Conservation (phyloP, 2,888 invertebrate genomes). For the Mythimna vitellina region DNA sequence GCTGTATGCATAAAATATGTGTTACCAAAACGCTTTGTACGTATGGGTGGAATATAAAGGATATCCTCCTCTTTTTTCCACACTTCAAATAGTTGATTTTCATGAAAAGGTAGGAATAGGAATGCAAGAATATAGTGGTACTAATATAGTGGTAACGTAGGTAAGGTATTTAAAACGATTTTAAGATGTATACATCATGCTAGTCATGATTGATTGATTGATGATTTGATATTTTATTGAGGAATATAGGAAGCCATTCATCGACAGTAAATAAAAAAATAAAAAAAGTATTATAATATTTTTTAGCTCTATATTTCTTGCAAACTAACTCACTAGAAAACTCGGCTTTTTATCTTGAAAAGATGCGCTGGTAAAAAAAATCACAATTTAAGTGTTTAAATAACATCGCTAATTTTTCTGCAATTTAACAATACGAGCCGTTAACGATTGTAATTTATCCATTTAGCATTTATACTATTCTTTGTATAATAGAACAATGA, state of each 20-base stretch:
- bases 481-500: conserved; percentile 77
- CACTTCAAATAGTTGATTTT: no score
- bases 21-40: no score
- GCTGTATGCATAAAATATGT: no score
- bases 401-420: conserved; percentile 39
- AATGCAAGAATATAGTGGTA: no score
- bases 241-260: not conserved
- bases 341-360: not conserved
- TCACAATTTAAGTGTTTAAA: conserved; percentile 1
- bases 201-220: no score
- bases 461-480: conserved; percentile 74
- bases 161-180: no score
- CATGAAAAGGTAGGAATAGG: no score
- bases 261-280: not conserved
- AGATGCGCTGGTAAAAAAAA: not conserved
- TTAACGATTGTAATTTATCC: conserved; percentile 68
- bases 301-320: not conserved
- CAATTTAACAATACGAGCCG: conserved; percentile 53
- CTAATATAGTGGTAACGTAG: no score
- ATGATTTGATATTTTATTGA: not conserved
- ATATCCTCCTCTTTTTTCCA: no score
- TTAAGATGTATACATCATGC: no score
- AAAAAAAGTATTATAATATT: no score
- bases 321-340: not conserved
- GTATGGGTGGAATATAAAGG: no score